phyloP scores from a whole-genome alignment of 2,888 invertebrate species.

The Dexiosoma caninum region DNA sequence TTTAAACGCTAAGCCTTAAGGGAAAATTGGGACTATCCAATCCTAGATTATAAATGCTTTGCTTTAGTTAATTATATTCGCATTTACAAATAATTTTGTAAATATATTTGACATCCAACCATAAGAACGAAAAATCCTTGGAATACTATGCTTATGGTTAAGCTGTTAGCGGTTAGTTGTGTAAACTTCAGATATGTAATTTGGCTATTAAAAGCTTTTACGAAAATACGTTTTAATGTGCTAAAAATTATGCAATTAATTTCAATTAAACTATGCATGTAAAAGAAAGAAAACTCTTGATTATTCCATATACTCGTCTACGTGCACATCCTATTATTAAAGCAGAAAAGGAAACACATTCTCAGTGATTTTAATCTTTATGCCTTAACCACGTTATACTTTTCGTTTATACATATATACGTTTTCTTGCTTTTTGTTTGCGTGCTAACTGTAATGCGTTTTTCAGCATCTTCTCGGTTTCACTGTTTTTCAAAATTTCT shows the following conservation, averaged over 20 bases:
- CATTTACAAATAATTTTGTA: too few species aligned
- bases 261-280: not conserved
- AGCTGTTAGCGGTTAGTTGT: too few species aligned
- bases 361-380: slow-evolving; percentile 6
- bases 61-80: too few species aligned
- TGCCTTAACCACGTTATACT: not conserved
- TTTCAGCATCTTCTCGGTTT: not conserved
- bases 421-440: not conserved
- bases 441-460: not conserved
- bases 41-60: too few species aligned
- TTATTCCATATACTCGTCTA: not conserved
- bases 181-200: too few species aligned
- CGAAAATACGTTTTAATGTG: too few species aligned
- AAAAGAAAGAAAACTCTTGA: not conserved
- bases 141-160: too few species aligned
- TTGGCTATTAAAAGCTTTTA: too few species aligned
- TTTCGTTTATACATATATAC: not conserved
- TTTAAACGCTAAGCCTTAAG: too few species aligned
- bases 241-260: not conserved
- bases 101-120: too few species aligned
- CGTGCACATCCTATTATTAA: not conserved
- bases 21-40: too few species aligned
- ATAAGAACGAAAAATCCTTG: too few species aligned
- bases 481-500: not conserved
- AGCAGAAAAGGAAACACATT: not conserved